Evolutionary conservation across 2,797 vertebrate species (phyloP).

Genomic region (Microcaecilia unicolor): DNA sequence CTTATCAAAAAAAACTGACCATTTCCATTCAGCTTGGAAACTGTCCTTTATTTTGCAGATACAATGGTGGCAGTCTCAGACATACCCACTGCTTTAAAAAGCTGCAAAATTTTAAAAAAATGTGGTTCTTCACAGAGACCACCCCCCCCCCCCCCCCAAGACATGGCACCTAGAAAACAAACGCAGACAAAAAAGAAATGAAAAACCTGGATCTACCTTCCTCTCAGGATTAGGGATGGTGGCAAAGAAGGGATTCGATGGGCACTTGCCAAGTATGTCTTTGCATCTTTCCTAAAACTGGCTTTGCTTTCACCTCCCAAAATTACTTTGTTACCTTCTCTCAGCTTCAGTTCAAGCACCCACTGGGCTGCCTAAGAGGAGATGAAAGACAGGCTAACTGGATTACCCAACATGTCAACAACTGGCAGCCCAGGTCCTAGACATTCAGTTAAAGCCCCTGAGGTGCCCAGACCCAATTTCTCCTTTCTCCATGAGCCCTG

Average conservation of each 20-base stretch:
- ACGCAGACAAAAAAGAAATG: too few species aligned
- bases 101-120: background rate
- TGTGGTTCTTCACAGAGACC: background rate
- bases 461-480: conserved; percentile 37
- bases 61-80: conserved; percentile 34
- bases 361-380: conserved; percentile 39
- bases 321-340: conserved; percentile 36
- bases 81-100: conserved; percentile 3
- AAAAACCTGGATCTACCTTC: too few species aligned
- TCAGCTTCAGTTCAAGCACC: conserved; percentile 16
- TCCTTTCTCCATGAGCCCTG: too few species aligned
- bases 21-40: too few species aligned
- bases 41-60: too few species aligned
- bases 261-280: too few species aligned
- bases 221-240: too few species aligned
- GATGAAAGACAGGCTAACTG: conserved; percentile 66
- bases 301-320: conserved; percentile 24
- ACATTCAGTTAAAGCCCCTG: conserved; percentile 61
- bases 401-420: conserved; percentile 55
- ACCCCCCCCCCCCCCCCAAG: background rate
- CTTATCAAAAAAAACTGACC: conserved; percentile 36
- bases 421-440: conserved; percentile 51
- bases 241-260: too few species aligned
- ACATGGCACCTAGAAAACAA: too few species aligned
- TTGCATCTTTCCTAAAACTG: background rate